Evolutionary conservation across 2,888 invertebrate species (phyloP), one percentile per base, ranked within the genome.

Genomic region (Scaptodrosophila latifasciaeformis): DNA sequence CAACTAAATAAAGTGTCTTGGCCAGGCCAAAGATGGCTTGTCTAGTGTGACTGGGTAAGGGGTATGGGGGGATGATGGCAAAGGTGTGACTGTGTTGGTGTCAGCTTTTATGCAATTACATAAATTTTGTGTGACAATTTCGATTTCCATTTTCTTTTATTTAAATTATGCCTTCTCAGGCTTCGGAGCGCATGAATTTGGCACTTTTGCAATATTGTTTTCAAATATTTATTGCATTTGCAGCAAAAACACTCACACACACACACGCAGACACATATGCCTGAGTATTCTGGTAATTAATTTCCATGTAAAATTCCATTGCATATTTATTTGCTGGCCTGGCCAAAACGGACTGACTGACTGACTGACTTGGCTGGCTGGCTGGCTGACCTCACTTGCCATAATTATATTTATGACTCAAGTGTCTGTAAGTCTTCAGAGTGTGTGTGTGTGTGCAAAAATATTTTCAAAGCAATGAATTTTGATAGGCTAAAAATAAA

Each of bases 81-180:
- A 29, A 31, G 27, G 9, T 17, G 17, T 30, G 12, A 3, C 30
- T 45, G 30, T 35, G 40, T 48, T 13, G 43, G 2, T n/a, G n/a
- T n/a, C n/a, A n/a, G 75, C 68, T 63, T 71, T 61, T 61, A 59
- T 61, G 64, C 69, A 75, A 72, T 78, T 75, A 72, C 79, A 72
- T 72, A 78, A 78, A 72, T 72, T 78, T 43, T 53, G 52, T 67
- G 71, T 65, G 79, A 78, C 71, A 78, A 70, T 72, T 72, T 78
- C 79, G 68, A 72, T 72, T 66, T 78, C 67, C 59, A 68, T 72
- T 71, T 72, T 78, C 76, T 72, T 78, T 78, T 68, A 72, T 78
- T 72, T 59, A 68, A 78, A 78, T 67, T 51, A 65, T 62, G 69
- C 66, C 76, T 63, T 60, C 53, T 56, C 39, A 59, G 60, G 57